These are phyloP conservation scores for Thryonomys swinderianus DNA, from an alignment of 2,113 vertebrate species.

Conservation along the genomic window DNA sequence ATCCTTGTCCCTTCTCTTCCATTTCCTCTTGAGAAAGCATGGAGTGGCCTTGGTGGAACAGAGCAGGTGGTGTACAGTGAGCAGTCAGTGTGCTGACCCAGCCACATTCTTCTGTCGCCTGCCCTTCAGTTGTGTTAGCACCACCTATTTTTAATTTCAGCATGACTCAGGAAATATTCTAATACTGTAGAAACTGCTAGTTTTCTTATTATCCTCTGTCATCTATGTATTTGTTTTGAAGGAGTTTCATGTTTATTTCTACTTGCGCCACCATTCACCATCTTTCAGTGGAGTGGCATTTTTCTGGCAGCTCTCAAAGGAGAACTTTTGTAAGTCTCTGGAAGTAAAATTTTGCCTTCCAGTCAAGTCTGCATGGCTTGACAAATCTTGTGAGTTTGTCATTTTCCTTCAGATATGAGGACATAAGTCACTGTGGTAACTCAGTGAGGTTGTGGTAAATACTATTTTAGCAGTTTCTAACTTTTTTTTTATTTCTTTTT, in stretches of 20 bases:
- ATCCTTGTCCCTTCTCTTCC: background rate
- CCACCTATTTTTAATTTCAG: slow-evolving; percentile 44
- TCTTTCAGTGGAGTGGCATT: background rate
- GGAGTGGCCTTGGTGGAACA: background rate
- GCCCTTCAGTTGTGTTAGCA: background rate
- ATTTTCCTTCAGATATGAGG: slow-evolving; percentile 1
- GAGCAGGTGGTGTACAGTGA: background rate
- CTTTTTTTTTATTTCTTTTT: background rate
- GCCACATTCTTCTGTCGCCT: background rate
- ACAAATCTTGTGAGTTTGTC: background rate
- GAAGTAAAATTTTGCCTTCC: background rate
- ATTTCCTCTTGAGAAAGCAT: background rate
- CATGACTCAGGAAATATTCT: background rate
- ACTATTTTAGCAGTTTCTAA: background rate
- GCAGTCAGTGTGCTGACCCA: background rate
- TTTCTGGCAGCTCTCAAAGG: background rate
- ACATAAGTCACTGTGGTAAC: background rate
- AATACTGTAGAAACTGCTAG: background rate
- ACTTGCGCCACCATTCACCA: background rate
- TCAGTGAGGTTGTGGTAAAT: slow-evolving; percentile 2
- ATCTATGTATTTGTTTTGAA: background rate
- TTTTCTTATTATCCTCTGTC: slow-evolving; percentile 18
- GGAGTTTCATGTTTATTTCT: background rate
- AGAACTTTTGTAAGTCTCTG: background rate
- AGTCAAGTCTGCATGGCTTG: background rate